Evolutionary conservation across 2,113 vertebrate genomes (phyloP), one percentile per base, ranked within the genome.

Genomic region (Pedionomus torquatus): DNA sequence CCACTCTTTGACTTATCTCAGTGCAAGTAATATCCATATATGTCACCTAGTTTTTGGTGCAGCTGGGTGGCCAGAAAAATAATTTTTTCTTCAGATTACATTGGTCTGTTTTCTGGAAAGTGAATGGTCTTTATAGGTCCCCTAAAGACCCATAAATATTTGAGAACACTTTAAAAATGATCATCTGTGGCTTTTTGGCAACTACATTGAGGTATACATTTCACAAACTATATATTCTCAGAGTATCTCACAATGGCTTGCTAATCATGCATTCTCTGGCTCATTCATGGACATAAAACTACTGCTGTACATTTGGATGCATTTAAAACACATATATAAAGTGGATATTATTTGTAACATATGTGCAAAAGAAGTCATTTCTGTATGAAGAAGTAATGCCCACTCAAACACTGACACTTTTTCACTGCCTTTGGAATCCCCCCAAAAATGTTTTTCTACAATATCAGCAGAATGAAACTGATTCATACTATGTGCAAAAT

Each of bases 161-260:
- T 96, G 87, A 80, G 95, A 97, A 91, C 77, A 85, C 84, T 95
- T 96, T 74, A 35, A 58, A 72, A 93, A 80, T 89, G 3, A 64
- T 96, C 83, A 95, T 95, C 82, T 95, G 58, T 78, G 55, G 35
- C 58, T 87, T 86, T 89, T 93, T 92, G 95, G 92, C 88, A 75
- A 76, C 64, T 82, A 3, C 48, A 78, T 71, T 69, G 72, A 94
- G 35, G 61, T 94, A 80, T 95, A 55, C 41, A 52, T 96, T 97
- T 95, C 71, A 87, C n/a, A 19, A 72, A 87, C 69, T 87, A 54
- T 21, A 25, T 70, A 54, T 87, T 95, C 92, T 93, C 68, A 66
- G 71, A 83, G 64, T 66, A 83, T 41, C 78, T 94, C 58, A 28
- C 63, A 77, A 86, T 91, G 79, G 39, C 71, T 93, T 43, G 58